A percentile compares a stretch with the other conserved stretches of the same genome.
Conservation (phyloP, 2,888 invertebrate species). For the Chalcosyrphus nemorum region DNA sequence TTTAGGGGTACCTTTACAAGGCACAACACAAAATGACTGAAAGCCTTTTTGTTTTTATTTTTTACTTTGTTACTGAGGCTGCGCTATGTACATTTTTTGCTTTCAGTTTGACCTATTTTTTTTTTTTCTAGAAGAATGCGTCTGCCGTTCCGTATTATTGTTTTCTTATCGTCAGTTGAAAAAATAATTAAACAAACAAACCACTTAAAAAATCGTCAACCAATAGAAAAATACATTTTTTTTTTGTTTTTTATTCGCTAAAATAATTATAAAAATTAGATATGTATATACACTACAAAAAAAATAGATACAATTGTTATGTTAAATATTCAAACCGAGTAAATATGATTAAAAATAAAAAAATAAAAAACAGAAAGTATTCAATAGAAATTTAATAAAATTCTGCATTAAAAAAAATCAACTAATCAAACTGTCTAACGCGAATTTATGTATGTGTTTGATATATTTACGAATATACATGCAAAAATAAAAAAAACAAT, state of each 20-base stretch:
- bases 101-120: neutral
- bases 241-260: too few species aligned
- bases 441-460: conserved; percentile 76
- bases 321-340: neutral
- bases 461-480: conserved; percentile 20
- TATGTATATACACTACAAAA: too few species aligned
- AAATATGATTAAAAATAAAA: neutral
- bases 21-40: too few species aligned
- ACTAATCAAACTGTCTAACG: conserved; percentile 71
- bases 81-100: neutral
- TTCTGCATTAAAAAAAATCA: neutral
- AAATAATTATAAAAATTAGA: too few species aligned
- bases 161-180: neutral
- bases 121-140: conserved; percentile 17
- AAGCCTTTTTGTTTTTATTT: too few species aligned
- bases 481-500: conserved; percentile 16
- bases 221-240: too few species aligned
- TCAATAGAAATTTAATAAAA: conserved; percentile 50
- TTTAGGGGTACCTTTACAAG: too few species aligned
- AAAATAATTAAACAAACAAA: neutral
- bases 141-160: conserved; percentile 5
- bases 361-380: conserved; percentile 54
- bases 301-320: conserved; percentile 62
- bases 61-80: too few species aligned
- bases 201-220: too few species aligned